Percentiles rank a stretch among this genome's conserved stretches.
phyloP scores from a whole-genome alignment of 1,140 invertebrate species.

The Helicoverpa armigera region DNA sequence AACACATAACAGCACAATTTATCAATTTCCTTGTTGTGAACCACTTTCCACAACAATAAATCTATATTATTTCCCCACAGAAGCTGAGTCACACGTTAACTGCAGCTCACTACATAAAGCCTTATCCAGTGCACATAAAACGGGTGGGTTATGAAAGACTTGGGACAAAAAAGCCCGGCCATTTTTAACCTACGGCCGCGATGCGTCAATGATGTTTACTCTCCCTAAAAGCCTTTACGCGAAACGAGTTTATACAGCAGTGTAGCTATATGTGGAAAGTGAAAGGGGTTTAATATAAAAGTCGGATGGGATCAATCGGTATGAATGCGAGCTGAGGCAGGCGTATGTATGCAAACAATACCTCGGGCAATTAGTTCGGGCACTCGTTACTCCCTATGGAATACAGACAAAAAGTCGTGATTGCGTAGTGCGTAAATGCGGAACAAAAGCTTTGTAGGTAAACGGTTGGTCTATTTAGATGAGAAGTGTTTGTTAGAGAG shows the following conservation, averaged over 20 bases:
- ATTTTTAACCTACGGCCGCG: conserved; percentile 55
- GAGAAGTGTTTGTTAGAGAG: background rate
- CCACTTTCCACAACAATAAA: too few species aligned
- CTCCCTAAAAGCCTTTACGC: conserved; percentile 68
- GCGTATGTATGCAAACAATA: conserved; percentile 40
- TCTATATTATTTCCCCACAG: too few species aligned
- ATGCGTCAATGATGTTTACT: conserved; percentile 74
- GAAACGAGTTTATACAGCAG: conserved; percentile 41
- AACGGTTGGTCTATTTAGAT: background rate
- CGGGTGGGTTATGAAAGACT: conserved; percentile 45
- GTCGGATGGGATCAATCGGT: conserved; percentile 49
- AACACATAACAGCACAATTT: too few species aligned
- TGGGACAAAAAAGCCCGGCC: conserved; percentile 50
- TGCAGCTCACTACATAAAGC: conserved; percentile 18
- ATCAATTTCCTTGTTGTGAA: too few species aligned
- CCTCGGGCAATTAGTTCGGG: conserved; percentile 29
- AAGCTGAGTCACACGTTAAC: conserved; percentile 20
- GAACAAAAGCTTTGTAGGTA: conserved; percentile 18
- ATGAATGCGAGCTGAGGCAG: conserved; percentile 34
- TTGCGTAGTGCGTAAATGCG: conserved; percentile 14
- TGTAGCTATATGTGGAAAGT: conserved; percentile 3
- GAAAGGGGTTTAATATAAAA: conserved; percentile 51
- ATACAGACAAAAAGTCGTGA: conserved; percentile 27
- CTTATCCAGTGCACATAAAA: conserved; percentile 40
- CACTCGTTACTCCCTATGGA: conserved; percentile 25